Base-by-base conservation (phyloP, 2,888 invertebrate species). In the Calameuta pallipes region DNA sequence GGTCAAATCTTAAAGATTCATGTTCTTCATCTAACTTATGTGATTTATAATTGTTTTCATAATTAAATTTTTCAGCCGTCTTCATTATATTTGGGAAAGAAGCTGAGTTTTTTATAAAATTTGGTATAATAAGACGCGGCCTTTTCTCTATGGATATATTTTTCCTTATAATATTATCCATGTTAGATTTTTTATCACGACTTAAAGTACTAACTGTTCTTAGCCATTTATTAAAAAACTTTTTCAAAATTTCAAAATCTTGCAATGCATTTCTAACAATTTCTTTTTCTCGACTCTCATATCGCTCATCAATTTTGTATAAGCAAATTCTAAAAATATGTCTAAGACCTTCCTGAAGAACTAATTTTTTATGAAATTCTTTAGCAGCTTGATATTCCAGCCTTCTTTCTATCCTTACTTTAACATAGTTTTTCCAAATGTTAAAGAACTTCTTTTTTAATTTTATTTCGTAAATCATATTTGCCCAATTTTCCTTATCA, bases 211-310 rank as follows among this genome's bases (percentile, higher is more conserved):
- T 23, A 56, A 56, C 23, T 23, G 23, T 23, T 56, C 56, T 56
- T 56, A 78, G 56, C 86, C 86, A 86, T 75, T 78, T 83, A 37
- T 79, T 75, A 30, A 86, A 86, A 36, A 81, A 84, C 31, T 80
- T 82, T 76, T 74, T 83, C 68, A 83, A 75, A 75, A 81, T 83
- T 69, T 86, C 83, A 30, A 84, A 80, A 75, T 84, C 80, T 31
- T 81, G 71, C 13, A 80, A 73, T 11, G 76, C 80, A 75, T 75
- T 84, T 37, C n/a, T 78, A n/a, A 41, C 75, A 9, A 76, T 78
- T 33, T 77, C 37, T 12, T 80, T 81, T 75, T 83, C 76, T 75
- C 81, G 83, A 34, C 69, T 76, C 70, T 82, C 79, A 23, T 76
- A 77, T 33, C 79, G 76, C 0, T 68, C 76, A 77, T 84, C 83